Evolutionary conservation across 2,113 vertebrate species (phyloP).

Genomic region (Sterrhoptilus dennistouni): DNA sequence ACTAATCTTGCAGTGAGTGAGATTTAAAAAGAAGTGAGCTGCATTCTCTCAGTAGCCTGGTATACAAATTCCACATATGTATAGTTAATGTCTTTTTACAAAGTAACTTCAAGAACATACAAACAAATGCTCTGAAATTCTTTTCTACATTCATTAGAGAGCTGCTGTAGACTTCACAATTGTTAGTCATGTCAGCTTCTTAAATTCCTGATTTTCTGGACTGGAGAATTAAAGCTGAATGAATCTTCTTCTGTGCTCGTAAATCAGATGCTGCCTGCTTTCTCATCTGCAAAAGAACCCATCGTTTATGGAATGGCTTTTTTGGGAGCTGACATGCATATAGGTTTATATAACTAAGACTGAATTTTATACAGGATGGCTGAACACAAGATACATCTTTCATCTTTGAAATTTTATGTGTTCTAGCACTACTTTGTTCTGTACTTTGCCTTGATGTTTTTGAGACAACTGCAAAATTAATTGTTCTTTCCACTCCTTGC

Average conservation of each 20-base stretch:
- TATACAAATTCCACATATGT: not conserved
- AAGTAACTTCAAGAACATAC: not conserved
- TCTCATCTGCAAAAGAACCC: conserved; percentile 79
- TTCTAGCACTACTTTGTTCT: not conserved
- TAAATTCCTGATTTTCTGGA: conserved; percentile 15
- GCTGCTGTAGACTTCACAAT: not conserved
- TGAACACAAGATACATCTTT: not conserved
- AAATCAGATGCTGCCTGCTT: conserved; percentile 86
- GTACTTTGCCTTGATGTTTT: not conserved
- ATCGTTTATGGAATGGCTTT: not conserved
- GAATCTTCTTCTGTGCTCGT: conserved; percentile 82
- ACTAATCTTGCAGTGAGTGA: not conserved
- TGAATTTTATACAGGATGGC: not conserved
- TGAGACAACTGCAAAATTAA: not conserved
- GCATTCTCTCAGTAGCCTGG: not conserved
- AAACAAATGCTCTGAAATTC: not conserved
- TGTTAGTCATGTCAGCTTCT: not conserved
- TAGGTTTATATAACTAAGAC: not conserved
- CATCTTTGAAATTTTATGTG: not conserved
- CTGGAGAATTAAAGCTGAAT: conserved; percentile 60
- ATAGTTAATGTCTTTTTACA: not conserved
- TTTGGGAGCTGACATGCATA: not conserved
- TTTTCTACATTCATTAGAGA: not conserved
- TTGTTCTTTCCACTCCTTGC: not conserved
- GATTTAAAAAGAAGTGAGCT: not conserved